phyloP scores from a whole-genome alignment of 2,797 vertebrate species.

The Chrosomus eos region DNA sequence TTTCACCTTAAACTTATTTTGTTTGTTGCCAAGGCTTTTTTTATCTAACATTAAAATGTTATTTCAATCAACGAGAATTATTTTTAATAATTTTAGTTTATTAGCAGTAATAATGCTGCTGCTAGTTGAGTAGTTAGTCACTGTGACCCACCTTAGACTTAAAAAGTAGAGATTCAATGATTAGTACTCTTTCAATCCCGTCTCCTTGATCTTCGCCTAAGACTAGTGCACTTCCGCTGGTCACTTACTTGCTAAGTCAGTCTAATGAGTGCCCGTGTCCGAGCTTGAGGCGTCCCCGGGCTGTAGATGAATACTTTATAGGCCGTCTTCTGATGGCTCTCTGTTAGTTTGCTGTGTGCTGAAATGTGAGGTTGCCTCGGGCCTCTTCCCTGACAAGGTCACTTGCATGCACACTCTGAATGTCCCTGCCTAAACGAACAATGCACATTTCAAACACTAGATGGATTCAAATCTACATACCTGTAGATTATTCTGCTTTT shows the following conservation, averaged over 20 bases:
- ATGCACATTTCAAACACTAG: slow-evolving; percentile 36
- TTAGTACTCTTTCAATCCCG: neutral
- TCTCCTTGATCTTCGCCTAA: slow-evolving; percentile 16
- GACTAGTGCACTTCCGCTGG: slow-evolving; percentile 40
- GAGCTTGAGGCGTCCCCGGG: slow-evolving; percentile 45
- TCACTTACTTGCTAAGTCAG: slow-evolving; percentile 31
- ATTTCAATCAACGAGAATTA: neutral
- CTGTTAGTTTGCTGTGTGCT: slow-evolving; percentile 56
- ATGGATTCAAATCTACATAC: slow-evolving; percentile 1
- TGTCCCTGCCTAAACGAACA: slow-evolving; percentile 29
- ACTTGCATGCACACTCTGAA: slow-evolving; percentile 36
- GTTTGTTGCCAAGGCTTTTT: neutral
- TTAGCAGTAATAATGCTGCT: neutral
- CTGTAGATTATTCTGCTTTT: neutral
- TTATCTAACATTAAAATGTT: neutral
- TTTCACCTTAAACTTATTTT: neutral
- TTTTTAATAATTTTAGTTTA: neutral
- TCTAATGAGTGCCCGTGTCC: slow-evolving; percentile 46
- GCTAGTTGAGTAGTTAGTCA: neutral
- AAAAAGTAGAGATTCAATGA: neutral
- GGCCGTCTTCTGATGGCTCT: slow-evolving; percentile 56
- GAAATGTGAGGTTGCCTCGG: slow-evolving; percentile 42
- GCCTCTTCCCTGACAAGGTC: slow-evolving; percentile 55
- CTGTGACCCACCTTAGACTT: neutral
- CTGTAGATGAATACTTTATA: slow-evolving; percentile 59